Evolutionary conservation across 2,888 invertebrate species (phyloP), one percentile per base, ranked within the genome.

Genomic region (Hirtodrosophila duncani): DNA sequence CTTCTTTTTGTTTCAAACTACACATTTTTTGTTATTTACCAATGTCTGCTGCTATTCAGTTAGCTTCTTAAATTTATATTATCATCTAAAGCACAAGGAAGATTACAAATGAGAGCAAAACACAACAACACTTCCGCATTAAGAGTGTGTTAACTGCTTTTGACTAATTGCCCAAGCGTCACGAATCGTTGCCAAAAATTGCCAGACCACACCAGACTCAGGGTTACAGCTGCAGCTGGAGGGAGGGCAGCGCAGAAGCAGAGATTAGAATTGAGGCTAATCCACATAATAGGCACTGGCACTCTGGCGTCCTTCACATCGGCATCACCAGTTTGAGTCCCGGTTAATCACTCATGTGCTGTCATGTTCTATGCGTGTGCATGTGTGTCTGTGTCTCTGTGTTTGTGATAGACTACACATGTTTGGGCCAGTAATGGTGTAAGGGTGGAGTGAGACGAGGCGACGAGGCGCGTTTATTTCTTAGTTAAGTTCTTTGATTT

Each of bases 401-500:
- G 20, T 31, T 21, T 42, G 18, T 42, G 31, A 31, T 42, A 23
- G 42, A 31, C 44, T 29, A 51, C 67, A 50, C 42, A 45, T 63
- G 66, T 59, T 55, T 27, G 49, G 30, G 31, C 31, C n/a, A n/a
- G n/a, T n/a, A n/a, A 33, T 42, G 10, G 9, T 31, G 17, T 21
- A 37, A 23, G 11, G 8, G 4, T 9, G n/a, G 24, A 30, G 49
- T 6, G 30, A 24, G 50, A 43, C 56, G 34, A 18, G 45, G 36
- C 49, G 46, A 34, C 27, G 51, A 49, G 58, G 52, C 46, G 60
- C 50, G 57, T 60, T 67, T 64, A 50, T 64, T 67, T 64, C 60
- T 56, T 50, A 52, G 66, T 60, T 67, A 63, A 67, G 67, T 63
- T 67, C 68, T 68, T 68, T 68, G 67, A 68, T 68, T 67, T 68